Evolutionary conservation across 2,797 vertebrate species (phyloP).

Genomic region (Crocodylus rhombifer): DNA sequence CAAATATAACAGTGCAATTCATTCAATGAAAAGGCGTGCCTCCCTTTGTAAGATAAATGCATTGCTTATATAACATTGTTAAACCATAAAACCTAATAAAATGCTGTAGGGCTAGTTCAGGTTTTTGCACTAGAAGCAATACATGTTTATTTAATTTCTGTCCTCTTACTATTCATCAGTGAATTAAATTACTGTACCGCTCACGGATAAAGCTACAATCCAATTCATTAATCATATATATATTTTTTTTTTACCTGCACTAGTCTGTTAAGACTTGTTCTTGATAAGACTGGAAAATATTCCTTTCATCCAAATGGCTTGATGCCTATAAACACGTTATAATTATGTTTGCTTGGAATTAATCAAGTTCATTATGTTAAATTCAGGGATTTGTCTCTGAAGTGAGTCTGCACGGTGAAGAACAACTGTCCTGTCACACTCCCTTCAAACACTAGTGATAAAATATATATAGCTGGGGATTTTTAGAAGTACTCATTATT

Average conservation of each 20-base stretch:
- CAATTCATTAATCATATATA: conserved; percentile 70
- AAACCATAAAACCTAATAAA: conserved; percentile 34
- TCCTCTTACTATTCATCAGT: conserved; percentile 45
- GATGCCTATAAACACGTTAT: conserved; percentile 66
- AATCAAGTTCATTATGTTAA: conserved; percentile 62
- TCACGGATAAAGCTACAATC: conserved; percentile 40
- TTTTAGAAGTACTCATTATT: not conserved
- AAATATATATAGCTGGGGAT: conserved; percentile 14
- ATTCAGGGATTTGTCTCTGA: conserved; percentile 56
- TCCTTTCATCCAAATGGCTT: conserved; percentile 76
- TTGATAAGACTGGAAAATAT: conserved; percentile 61
- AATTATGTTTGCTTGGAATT: conserved; percentile 74
- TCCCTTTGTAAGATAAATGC: not conserved
- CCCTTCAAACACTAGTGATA: conserved; percentile 42
- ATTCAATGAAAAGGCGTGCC: conserved; percentile 24
- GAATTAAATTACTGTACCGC: conserved; percentile 67
- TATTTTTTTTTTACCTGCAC: conserved; percentile 52
- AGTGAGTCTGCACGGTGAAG: conserved; percentile 26
- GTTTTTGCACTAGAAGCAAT: conserved; percentile 35
- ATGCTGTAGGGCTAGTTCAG: conserved; percentile 21
- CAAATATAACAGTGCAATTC: conserved; percentile 30
- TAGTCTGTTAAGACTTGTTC: conserved; percentile 69
- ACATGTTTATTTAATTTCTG: conserved; percentile 54
- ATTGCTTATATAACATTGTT: not conserved
- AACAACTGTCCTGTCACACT: not conserved